phyloP scores from a whole-genome alignment of 2,797 vertebrate species.

The Fratercula arctica region DNA sequence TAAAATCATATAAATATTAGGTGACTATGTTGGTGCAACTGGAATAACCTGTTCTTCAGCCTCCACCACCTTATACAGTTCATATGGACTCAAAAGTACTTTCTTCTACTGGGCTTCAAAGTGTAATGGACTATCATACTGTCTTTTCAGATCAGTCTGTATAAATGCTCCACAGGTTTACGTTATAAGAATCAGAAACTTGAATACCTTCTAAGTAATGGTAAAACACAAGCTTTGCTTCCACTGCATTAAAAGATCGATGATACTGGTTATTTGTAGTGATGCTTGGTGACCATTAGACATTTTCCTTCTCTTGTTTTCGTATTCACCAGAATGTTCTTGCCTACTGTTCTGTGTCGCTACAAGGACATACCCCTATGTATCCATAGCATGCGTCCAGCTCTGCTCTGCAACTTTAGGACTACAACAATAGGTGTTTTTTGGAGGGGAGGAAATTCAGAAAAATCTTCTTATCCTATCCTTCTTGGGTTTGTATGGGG shows the following conservation, averaged over 20 bases:
- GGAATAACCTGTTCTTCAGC: background rate
- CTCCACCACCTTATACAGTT: background rate
- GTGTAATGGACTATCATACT: background rate
- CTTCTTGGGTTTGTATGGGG: background rate
- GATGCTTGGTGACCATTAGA: background rate
- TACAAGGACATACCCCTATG: background rate
- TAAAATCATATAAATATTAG: background rate
- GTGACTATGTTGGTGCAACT: background rate
- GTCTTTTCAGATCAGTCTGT: background rate
- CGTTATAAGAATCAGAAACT: background rate
- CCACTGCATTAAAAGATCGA: background rate
- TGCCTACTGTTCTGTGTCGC: background rate
- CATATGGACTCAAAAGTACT: background rate
- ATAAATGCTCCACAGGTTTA: background rate
- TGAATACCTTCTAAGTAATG: background rate
- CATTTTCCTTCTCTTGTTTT: background rate
- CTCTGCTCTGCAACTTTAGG: background rate
- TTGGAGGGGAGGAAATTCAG: background rate
- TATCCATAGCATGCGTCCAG: background rate
- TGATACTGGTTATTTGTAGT: background rate
- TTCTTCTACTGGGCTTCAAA: background rate
- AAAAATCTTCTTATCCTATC: background rate
- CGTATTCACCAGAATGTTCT: background rate
- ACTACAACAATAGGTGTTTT: background rate
- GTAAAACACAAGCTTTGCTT: background rate